Base-by-base conservation (phyloP, 2,797 vertebrate species). In the Xiphorhynchus erythropygius region DNA sequence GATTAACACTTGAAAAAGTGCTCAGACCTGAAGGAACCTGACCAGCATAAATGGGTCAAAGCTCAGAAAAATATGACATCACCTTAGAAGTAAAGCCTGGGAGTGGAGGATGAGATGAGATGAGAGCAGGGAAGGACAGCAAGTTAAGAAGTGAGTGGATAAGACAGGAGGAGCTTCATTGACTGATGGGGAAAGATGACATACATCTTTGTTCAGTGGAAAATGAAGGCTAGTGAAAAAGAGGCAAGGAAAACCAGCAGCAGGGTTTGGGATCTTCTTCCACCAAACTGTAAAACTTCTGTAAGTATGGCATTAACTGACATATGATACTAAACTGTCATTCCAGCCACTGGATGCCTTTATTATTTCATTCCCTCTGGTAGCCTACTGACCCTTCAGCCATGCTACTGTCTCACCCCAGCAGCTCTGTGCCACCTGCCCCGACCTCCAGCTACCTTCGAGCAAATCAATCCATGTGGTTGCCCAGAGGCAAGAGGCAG, bases 71-170 rank as follows among this genome's bases (percentile, higher is more conserved):
- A 37, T 57, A 24, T 32, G n/a, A 57, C 22, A 44, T 8, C 0
- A 0, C 18, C 19, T 39, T 52, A n/a, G 35, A 52, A 4, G 1
- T 13, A 69, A 46, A 50, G 15, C 28, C 35, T 0, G 0, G 35
- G 37, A 53, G 32, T 0, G 0, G 4, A 32, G 32, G 22, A 55
- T 63, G 16, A 70, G 55, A 55, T 63, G 16, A 70, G 55, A 37
- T 37, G 10, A n/a, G 42, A 75, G 22, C n/a, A 63, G 12, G 11
- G 27, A 56, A 10, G 6, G 27, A 56, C 3, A 82, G 18, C 7
- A 60, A 49, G 4, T 49, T 63, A 55, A 24, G 35, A 81, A 64
- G 4, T 15, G 13, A 73, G 46, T 37, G 21, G 18, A 13, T 69
- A 9, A 75, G 71, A 81, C 35, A 75, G 9, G 21, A 77, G 13